A percentile compares a stretch with the other conserved stretches of the same genome.
These are phyloP conservation scores for Cliona cf. orientalis DNA, from an alignment of 37 sponge, comb jelly and placozoan genomes.

Conservation along the genomic window DNA sequence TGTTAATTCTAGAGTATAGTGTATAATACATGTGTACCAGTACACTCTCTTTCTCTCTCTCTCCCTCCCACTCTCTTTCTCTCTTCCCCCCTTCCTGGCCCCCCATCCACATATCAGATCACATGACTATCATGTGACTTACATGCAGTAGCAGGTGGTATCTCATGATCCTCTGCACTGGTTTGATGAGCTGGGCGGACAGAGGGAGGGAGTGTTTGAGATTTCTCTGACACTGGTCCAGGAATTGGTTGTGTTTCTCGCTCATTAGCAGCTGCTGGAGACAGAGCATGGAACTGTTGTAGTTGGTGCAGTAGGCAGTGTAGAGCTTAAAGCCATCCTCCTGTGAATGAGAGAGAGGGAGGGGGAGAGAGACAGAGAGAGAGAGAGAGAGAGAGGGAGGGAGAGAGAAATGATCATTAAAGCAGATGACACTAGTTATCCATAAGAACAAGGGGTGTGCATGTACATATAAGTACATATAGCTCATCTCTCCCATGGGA, in stretches of 20 bases:
- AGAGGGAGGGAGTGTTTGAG: slow-evolving; percentile 58
- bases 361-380: background rate
- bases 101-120: background rate
- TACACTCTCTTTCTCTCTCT: background rate
- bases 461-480: background rate
- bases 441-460: background rate
- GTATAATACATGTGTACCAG: background rate
- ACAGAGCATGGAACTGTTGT: slow-evolving; percentile 9
- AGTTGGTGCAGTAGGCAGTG: slow-evolving; percentile 67
- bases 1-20: background rate
- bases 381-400: background rate
- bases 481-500: too few relatives aligned
- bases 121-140: background rate
- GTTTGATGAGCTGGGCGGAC: slow-evolving; percentile 61
- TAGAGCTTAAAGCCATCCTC: slow-evolving; percentile 45
- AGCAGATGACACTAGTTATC: background rate
- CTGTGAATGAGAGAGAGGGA: slow-evolving; percentile 9
- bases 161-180: slow-evolving; percentile 72
- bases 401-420: background rate
- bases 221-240: slow-evolving; percentile 43
- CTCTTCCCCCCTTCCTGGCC: background rate
- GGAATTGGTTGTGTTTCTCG: slow-evolving; percentile 8
- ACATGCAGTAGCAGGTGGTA: slow-evolving; percentile 70
- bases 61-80: background rate
- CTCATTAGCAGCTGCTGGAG: slow-evolving; percentile 22